A percentile compares a stretch with the other conserved stretches of the same genome.
Conservation (phyloP, 2,888 invertebrate species). For the Unio pictorum region DNA sequence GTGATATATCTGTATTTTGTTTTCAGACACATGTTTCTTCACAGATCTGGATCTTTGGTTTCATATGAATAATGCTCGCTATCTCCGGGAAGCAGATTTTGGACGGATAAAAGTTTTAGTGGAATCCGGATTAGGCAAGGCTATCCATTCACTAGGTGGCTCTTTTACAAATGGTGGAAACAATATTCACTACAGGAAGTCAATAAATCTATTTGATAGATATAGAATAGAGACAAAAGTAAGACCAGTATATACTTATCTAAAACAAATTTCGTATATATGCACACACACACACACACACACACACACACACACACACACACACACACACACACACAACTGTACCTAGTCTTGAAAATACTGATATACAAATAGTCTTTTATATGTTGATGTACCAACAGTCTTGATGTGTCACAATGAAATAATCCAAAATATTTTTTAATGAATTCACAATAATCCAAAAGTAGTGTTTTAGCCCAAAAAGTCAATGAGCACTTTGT, state of each 20-base stretch:
- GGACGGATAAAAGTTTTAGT: slow-evolving; percentile 86
- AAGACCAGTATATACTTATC: slow-evolving; percentile 23
- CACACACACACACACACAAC: too few relatives aligned
- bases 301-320: too few relatives aligned
- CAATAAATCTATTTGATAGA: slow-evolving; percentile 83
- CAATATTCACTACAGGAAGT: slow-evolving; percentile 82
- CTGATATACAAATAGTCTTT: too few relatives aligned
- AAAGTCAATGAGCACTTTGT: too few relatives aligned
- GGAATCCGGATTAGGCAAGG: slow-evolving; percentile 36
- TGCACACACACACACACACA: too few relatives aligned
- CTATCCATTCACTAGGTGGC: slow-evolving; percentile 76
- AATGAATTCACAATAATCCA: too few relatives aligned
- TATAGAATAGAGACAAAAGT: slow-evolving; percentile 85
- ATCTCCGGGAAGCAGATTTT: slow-evolving; percentile 89
- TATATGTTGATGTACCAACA: too few relatives aligned
- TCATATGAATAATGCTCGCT: slow-evolving; percentile 94
- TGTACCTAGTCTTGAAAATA: too few relatives aligned
- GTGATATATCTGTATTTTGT: slow-evolving; percentile 1
- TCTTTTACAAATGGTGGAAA: slow-evolving; percentile 85
- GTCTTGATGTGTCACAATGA: too few relatives aligned
- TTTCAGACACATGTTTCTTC: slow-evolving; percentile 81
- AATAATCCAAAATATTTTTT: too few relatives aligned
- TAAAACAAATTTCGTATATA: background rate
- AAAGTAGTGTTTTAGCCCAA: too few relatives aligned
- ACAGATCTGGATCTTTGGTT: slow-evolving; percentile 89